Percentiles rank a stretch among this genome's conserved stretches.
These are phyloP conservation scores for Ranitomeya variabilis DNA, from an alignment of 2,113 vertebrate species.

Conservation along the genomic window DNA sequence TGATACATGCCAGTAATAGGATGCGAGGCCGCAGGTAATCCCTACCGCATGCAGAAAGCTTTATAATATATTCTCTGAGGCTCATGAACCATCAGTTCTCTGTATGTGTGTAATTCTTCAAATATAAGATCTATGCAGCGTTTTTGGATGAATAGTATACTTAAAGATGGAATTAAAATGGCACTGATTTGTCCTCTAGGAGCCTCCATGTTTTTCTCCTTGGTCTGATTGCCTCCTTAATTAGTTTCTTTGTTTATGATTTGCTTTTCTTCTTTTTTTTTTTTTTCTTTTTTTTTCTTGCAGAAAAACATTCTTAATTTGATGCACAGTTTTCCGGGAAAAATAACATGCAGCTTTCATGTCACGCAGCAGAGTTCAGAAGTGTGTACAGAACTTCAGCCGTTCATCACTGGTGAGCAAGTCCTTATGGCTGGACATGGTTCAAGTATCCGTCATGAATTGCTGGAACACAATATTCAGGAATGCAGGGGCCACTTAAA, in stretches of 20 bases:
- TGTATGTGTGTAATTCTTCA: background rate
- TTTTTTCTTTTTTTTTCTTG: conserved; percentile 71
- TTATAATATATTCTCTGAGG: no score
- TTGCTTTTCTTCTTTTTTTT: conserved; percentile 66
- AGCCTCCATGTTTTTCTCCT: background rate
- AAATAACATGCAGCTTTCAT: conserved; percentile 83
- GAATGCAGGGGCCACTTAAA: conserved; percentile 33
- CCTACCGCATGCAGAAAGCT: no score
- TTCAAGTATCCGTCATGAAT: conserved; percentile 35
- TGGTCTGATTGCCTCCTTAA: background rate
- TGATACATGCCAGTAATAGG: no score
- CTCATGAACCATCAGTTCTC: no score
- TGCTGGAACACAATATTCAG: conserved; percentile 22
- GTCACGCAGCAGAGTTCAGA: conserved; percentile 82
- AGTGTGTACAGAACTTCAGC: conserved; percentile 76
- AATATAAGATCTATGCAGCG: no score
- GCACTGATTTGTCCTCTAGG: background rate
- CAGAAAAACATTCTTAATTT: conserved; percentile 83
- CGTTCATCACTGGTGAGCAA: conserved; percentile 79
- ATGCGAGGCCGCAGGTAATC: no score
- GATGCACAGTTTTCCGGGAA: conserved; percentile 82
- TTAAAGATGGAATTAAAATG: background rate
- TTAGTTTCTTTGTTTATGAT: conserved; percentile 53
- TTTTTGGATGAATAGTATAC: background rate
- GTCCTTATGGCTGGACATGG: conserved; percentile 34